Evolutionary conservation across 2,797 vertebrate genomes (phyloP).

Genomic region (Eulemur rubriventer): DNA sequence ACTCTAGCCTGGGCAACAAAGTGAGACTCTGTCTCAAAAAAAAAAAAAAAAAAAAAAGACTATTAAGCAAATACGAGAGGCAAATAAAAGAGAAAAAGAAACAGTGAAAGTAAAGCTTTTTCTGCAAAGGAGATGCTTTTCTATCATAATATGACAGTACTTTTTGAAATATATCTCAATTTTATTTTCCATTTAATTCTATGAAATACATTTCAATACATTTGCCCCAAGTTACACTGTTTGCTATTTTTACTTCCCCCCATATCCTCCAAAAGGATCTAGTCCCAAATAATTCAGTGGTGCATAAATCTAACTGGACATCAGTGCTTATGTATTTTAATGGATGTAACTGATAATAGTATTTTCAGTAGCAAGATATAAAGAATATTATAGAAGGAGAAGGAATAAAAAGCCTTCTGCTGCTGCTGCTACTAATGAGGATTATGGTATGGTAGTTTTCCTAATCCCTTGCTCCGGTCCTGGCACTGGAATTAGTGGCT

Average conservation of each 20-base stretch:
- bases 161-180: not conserved
- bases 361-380: not conserved
- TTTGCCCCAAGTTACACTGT: not conserved
- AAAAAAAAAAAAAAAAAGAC: no score
- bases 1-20: no score
- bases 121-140: not conserved
- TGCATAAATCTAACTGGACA: not conserved
- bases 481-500: not conserved
- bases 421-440: not conserved
- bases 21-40: no score
- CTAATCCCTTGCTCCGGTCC: not conserved
- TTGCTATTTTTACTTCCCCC: not conserved
- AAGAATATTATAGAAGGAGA: not conserved
- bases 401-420: not conserved
- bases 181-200: not conserved
- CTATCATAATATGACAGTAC: not conserved
- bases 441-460: not conserved
- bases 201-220: not conserved
- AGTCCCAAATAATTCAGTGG: not conserved
- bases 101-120: not conserved
- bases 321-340: not conserved
- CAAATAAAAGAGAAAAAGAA: not conserved
- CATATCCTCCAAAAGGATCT: rapidly evolving
- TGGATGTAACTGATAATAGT: not conserved
- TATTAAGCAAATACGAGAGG: not conserved